These are phyloP conservation scores for Gila robusta DNA, from an alignment of 2,797 vertebrate species.

Conservation along the genomic window DNA sequence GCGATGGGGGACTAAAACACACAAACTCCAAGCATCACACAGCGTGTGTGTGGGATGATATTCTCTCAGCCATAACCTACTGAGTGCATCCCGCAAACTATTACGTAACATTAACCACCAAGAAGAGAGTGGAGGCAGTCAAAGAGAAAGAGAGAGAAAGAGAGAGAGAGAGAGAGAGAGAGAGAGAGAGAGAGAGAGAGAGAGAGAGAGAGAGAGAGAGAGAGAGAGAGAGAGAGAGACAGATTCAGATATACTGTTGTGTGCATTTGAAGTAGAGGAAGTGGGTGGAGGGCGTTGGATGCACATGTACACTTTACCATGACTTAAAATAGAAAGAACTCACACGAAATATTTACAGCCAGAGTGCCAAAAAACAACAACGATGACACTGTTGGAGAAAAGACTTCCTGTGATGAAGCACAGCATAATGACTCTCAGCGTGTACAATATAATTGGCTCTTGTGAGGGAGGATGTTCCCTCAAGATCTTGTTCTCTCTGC, in stretches of 20 bases:
- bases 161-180: conserved; percentile 1
- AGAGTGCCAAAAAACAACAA: conserved; percentile 27
- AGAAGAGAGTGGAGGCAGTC: conserved; percentile 37
- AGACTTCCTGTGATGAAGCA: conserved; percentile 40
- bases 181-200: conserved; percentile 1
- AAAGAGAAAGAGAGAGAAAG: conserved; percentile 8
- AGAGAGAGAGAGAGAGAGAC: background rate
- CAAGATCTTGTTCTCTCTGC: background rate
- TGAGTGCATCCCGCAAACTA: conserved; percentile 42
- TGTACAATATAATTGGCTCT: conserved; percentile 46
- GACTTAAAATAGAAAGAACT: conserved; percentile 59
- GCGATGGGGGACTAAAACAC: conserved; percentile 32
- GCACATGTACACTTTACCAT: conserved; percentile 39
- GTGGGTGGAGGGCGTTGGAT: conserved; percentile 38
- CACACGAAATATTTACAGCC: conserved; percentile 45
- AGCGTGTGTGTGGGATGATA: conserved; percentile 27
- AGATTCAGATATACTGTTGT: conserved; percentile 25
- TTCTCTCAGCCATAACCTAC: conserved; percentile 56
- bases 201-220: conserved; percentile 6
- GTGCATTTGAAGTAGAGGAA: conserved; percentile 39
- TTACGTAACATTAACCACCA: conserved; percentile 62
- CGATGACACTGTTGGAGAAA: conserved; percentile 26
- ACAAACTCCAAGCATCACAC: conserved; percentile 36
- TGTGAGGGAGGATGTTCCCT: conserved; percentile 23
- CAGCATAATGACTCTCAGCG: conserved; percentile 16